Evolutionary conservation across 2,113 vertebrate species (phyloP).

Genomic region (rabbit (Oryctolagus cuniculus)): mOryCun1.1 NC_091432.1:21855501-21856000

Average conservation of each 20-base stretch:
- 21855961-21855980: conserved; percentile 83
- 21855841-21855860: conserved; percentile 89
- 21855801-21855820: conserved; percentile 83
- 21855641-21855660: background rate
- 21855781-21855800: conserved; percentile 68
- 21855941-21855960: conserved; percentile 86
- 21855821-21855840: conserved; percentile 88
- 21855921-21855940: conserved; percentile 89
- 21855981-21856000: conserved; percentile 77
- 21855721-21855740: background rate
- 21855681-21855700: background rate
- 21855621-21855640: background rate
- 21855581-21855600: too few relatives aligned
- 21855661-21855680: background rate
- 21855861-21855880: conserved; percentile 90
- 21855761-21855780: background rate
- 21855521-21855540: too few relatives aligned
- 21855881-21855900: conserved; percentile 91
- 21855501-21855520: too few relatives aligned
- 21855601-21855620: background rate
- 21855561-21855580: too few relatives aligned
- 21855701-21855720: background rate
- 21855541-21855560: too few relatives aligned
- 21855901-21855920: conserved; percentile 87
- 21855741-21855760: conserved; percentile 26